Base-by-base conservation (phyloP, 2,888 invertebrate species). In the Drosophila pegasa region DNA sequence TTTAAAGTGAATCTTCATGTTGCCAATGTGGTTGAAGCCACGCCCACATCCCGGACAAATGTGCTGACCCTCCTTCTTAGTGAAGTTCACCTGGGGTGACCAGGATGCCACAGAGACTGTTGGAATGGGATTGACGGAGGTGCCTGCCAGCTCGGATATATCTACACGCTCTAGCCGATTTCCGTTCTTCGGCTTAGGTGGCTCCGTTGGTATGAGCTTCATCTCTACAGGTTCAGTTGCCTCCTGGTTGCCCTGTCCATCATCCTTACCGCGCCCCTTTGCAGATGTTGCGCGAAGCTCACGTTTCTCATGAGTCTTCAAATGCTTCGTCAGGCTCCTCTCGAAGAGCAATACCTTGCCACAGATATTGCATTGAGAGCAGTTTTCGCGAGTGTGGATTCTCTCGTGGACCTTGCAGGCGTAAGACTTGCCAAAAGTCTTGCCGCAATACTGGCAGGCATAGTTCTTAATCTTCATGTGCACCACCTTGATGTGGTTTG, bases 1-100 rank as follows among this genome's bases (percentile, higher is more conserved):
- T 52, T 89, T 90, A 38, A 87, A 88, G 62, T 91, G 92, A 2
- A 92, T 82, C 43, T 88, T 89, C 67, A 90, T 86, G 55, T 91
- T 91, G 29, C 91, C 90, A 4, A 88, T 82, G 29, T 90, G 90
- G 41, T 91, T 92, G 25, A 92, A 91, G 31, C 91, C 89, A 33
- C 88, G 87, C 0, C 90, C 87, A 57, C 91, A 91, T 43, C 87
- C 91, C 0, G 90, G 90, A 35, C 92, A 91, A 9, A 90, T 89
- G 65, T 89, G 89, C 43, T 89, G 89, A 3, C 91, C 91, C 47
- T 91, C 92, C 61, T 90, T 90, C 74, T 91, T 92, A 71, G 91
- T 91, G 55, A 91, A 91, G 65, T 91, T 90, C 1, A 90, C 87
- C 45, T 91, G 91, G 0, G 90, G 90, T 14, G 87, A 75, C 91